Conservation (phyloP, 2,888 invertebrate species). For the Parnassius smintheus region DNA sequence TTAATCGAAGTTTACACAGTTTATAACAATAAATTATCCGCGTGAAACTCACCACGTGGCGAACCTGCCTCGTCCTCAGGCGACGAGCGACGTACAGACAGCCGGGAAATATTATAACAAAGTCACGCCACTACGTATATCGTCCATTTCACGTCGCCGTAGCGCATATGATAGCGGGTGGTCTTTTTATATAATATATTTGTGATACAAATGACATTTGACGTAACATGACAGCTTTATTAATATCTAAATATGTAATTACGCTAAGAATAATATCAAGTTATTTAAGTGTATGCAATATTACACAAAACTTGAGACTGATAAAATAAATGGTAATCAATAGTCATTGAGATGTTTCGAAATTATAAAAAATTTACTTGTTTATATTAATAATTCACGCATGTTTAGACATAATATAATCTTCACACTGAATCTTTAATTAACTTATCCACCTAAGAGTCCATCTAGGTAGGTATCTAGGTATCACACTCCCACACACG, state of each 20-base stretch:
- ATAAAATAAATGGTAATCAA: too few species aligned
- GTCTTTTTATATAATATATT: conserved; percentile 17
- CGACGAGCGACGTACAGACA: conserved; percentile 1
- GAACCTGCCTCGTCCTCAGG: not conserved
- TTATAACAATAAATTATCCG: not conserved
- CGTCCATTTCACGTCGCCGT: conserved; percentile 4
- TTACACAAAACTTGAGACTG: too few species aligned
- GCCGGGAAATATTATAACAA: conserved; percentile 11
- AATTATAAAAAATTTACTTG: too few species aligned
- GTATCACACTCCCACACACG: too few species aligned
- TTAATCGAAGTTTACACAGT: not conserved
- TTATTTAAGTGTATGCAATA: not conserved
- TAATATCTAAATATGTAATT: not conserved
- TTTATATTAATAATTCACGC: too few species aligned
- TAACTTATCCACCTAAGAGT: too few species aligned
- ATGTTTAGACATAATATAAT: too few species aligned
- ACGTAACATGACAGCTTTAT: not conserved
- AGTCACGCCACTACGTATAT: conserved; percentile 12
- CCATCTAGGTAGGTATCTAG: too few species aligned
- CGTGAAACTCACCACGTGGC: not conserved
- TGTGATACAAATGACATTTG: conserved; percentile 7
- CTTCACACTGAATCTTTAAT: too few species aligned
- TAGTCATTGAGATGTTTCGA: too few species aligned
- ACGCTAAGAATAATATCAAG: not conserved
- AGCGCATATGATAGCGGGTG: conserved; percentile 14